Conservation (phyloP, 2,888 invertebrate species). For the Volucella zonaria region DNA sequence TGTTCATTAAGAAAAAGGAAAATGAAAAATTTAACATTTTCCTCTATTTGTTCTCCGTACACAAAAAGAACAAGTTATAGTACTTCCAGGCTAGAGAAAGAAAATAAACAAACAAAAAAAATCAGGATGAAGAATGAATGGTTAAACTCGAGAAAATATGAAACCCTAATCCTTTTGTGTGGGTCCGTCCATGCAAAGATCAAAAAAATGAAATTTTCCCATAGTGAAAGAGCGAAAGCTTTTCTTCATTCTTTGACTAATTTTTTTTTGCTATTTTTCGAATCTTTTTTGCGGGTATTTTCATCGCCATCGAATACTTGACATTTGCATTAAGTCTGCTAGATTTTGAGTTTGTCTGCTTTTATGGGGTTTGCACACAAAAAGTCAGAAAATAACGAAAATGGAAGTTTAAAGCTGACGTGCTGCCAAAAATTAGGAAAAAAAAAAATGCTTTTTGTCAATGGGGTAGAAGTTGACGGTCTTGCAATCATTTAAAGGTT, state of each 20-base stretch:
- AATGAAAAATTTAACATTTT: conserved; percentile 59
- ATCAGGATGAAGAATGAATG: conserved; percentile 46
- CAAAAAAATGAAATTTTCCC: conserved; percentile 31
- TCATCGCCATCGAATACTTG: conserved; percentile 60
- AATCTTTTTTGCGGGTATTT: not conserved
- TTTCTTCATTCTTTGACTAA: conserved; percentile 49
- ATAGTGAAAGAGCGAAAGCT: conserved; percentile 37
- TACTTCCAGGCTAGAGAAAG: not conserved
- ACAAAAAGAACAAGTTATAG: conserved; percentile 41
- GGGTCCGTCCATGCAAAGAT: conserved; percentile 65
- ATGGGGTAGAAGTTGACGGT: too few species aligned
- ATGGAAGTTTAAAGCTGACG: conserved; percentile 8
- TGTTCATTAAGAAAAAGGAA: conserved; percentile 48
- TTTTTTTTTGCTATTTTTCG: not conserved
- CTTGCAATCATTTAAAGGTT: too few species aligned
- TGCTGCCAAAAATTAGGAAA: not conserved
- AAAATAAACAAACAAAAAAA: conserved; percentile 2
- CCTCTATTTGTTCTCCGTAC: conserved; percentile 43
- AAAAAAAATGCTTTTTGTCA: not conserved
- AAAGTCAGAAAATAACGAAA: not conserved
- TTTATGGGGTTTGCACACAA: not conserved
- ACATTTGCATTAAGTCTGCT: conserved; percentile 62
- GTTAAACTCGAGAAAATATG: conserved; percentile 52
- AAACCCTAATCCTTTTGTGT: conserved; percentile 69
- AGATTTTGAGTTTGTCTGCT: conserved; percentile 31